Evolutionary conservation across 1,140 invertebrate genomes (phyloP), one percentile per base, ranked within the genome.

Genomic region (Drosophila cardini): DNA sequence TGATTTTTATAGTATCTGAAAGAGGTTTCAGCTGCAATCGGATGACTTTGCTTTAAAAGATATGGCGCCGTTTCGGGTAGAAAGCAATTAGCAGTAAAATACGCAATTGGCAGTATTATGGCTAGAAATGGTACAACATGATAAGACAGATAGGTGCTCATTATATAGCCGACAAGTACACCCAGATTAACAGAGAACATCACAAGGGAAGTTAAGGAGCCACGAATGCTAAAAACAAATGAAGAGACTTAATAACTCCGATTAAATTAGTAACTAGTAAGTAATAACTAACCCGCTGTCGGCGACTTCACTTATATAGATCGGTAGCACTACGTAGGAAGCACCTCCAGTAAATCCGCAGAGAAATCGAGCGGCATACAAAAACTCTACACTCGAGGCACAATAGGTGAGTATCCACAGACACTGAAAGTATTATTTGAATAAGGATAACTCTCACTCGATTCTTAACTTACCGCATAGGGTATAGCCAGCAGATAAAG

Each of bases 21-120:
- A 2, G 95, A 94, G 4, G 93, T 91, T 53, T 95, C 94, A 0
- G 97, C 97, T 32, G 95, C 94, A 11, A 93, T 91, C 9, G 94
- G 92, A 2, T 94, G 91, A 11, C 94, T 94, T 82, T 92, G 93
- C 75, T 93, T 93, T 43, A 96, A 90, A 0, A 95, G 91, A 93
- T 95, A 96, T 2, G 94, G 93, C 0, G 97, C 97, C 11, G 97
- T 97, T 92, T 98, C 97, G 0, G 97, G 97, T 91, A 98, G 38
- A 81, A 94, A 95, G n/a, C 94, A 30, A 61, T 97, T 96, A 0
- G 94, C 93, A 0, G 94, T 38, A 0, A 96, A 92, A 46, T 96
- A 95, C 0, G 96, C 48, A 0, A 96, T 80, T 5, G 96, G 95
- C 26, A 97, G 83, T 0, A 95, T 64, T 0, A 94, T 94, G 52